Evolutionary conservation across 2,888 invertebrate genomes (phyloP), one percentile per base, ranked within the genome.

Genomic region (Perizoma affinitatum): DNA sequence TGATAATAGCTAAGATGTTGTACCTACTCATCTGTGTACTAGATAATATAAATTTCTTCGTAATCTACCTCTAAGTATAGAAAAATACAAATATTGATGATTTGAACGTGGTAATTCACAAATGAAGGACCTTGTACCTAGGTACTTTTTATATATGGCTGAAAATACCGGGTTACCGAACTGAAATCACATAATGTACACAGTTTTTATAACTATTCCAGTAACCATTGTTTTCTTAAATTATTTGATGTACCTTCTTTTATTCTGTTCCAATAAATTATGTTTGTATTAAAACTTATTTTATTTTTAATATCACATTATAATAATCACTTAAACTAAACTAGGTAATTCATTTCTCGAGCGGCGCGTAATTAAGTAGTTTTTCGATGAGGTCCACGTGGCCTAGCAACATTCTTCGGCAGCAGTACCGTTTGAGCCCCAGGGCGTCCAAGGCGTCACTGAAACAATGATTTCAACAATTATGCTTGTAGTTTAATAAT

Each of bases 311-410:
- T 62, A 72, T 68, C 64, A 69, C 61, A 69, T 67, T 52, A 59
- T 53, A n/a, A 36, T 54, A 48, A 62, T 10, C 36, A 54, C 51
- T 64, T 51, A 55, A 34, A 22, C 22, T 59, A 38, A 11, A 8
- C 44, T 35, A 34, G 1, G 8, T 1, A 6, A 51, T 74, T 88
- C 94, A 98, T 88, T 99, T 99, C 84, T 99, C 99, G 56, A 99
- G 90, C 0, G 99, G 99, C 36, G 99, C 98, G 86, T 99, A 99
- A 93, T 99, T 99, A 44, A 99, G 94, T n/a, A 99, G 94, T 87
- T 99, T 99, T 86, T 99, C 99, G 86, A 99, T 99, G n/a, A 99
- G 94, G 88, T 99, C 99, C 0, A 99, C 99, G 83, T 99, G 99
- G 5, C 99, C 98, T 0, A 99, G 94, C 22, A 99, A 93, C 99